Evolutionary conservation across 1,140 invertebrate species (phyloP), one percentile per base, ranked within the genome.

Genomic region (Zaprionus vittiger): DNA sequence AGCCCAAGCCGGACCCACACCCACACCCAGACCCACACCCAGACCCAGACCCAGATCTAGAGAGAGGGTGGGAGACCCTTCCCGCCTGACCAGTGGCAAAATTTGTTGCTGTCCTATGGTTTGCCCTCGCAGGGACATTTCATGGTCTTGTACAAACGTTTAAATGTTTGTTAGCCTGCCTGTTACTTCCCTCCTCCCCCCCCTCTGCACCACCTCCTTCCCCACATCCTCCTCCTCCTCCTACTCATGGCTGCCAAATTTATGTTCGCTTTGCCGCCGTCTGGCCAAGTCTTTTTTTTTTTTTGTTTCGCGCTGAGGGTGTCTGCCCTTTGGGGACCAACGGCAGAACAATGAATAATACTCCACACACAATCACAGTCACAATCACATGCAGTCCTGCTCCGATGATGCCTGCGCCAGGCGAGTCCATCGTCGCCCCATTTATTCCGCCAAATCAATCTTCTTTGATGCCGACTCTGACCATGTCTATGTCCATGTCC

Each of bases 391-490:
- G 69, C 83, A 84, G 83, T 73, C 83, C 81, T 52, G 20, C 37
- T 67, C 59, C 20, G 61, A 73, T 89, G 73, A 73, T 89, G 73
- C 72, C 75, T 20, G n/a, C 56, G 38, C 22, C 9, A 28, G 26
- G 24, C 17, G 17, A 24, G 41, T 47, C 57, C 70, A 24, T 59
- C 44, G 73, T 83, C 71, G 78, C 57, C 64, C 79, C 86, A 91
- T 83, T 91, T 85, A 91, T 91, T 91, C 87, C 86, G 75, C 86
- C 86, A 91, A 83, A 91, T 91, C 86, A 91, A 91, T 91, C 86
- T 91, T 91, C 89, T 82, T 89, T 90, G 84, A 67, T 81, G 37
- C 80, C 81, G n/a, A 47, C 41, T 77, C 65, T 87, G 74, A 69
- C 49, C 73, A 67, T 68, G 66, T 55, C 64, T 63, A 74, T 79